phyloP scores from a whole-genome alignment of 2,113 vertebrate species.

The Pollachius pollachius region DNA sequence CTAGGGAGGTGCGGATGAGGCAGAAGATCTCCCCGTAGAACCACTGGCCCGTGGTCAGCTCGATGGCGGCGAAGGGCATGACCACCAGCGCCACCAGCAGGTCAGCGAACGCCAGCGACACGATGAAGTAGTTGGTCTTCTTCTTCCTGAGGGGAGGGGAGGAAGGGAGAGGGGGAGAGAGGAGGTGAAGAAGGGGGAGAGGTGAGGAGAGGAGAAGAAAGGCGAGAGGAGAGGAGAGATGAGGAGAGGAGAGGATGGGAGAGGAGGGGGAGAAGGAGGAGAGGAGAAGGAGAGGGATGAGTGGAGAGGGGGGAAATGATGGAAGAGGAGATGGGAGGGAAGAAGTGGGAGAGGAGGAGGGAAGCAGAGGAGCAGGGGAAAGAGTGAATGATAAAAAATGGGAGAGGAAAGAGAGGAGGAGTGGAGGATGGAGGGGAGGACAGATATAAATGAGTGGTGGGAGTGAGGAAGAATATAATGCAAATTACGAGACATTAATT shows the following conservation, averaged over 20 bases:
- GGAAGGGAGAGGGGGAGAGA: not conserved
- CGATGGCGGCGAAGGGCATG: constrained; percentile 78
- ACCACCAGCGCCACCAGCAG: constrained; percentile 76
- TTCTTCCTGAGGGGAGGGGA: constrained; percentile 64
- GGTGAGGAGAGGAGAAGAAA: not conserved
- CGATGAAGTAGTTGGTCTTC: constrained; percentile 81
- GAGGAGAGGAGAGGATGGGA: too few species aligned
- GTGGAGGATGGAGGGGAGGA: too few species aligned
- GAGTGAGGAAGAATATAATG: too few species aligned
- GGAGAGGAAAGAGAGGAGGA: too few species aligned
- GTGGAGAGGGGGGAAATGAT: not conserved
- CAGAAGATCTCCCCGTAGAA: constrained; percentile 76
- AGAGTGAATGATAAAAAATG: too few species aligned
- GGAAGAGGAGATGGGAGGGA: not conserved
- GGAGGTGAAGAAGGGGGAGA: not conserved
- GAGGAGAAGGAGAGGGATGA: not conserved
- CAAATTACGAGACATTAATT: too few species aligned
- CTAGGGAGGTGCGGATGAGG: constrained; percentile 75
- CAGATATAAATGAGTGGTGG: too few species aligned
- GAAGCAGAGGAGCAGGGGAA: not conserved
- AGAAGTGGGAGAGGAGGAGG: not conserved
- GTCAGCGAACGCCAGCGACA: constrained; percentile 79
- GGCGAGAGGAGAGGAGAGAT: not conserved
- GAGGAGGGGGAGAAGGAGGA: not conserved
- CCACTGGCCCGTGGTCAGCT: constrained; percentile 75